Evolutionary conservation across 2,888 invertebrate genomes (phyloP), one percentile per base, ranked within the genome.

Genomic region (Temnothorax ravouxi): DNA sequence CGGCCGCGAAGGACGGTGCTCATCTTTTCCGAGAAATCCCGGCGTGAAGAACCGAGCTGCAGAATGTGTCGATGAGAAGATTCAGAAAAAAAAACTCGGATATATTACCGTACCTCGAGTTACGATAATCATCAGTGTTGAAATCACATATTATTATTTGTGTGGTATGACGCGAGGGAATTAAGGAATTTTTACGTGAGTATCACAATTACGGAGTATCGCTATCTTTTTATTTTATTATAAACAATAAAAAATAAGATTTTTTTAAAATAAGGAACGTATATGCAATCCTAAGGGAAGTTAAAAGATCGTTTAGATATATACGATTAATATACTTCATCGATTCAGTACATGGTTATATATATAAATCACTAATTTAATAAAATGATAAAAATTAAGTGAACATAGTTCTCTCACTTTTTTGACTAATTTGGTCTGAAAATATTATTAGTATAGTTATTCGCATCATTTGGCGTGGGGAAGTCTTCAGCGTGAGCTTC

Each of bases 401-500:
- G 9, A 29, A 15, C 21, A 13, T 8, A 2, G 11, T 18, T n/a
- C 15, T 41, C 11, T 29, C 15, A n/a, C 13, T 15, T 44, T 25
- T 21, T 18, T 15, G 15, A 44, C 44, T 71, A 71, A 25, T 47
- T 47, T 15, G 41, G 13, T 54, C 34, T 44, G 9, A 34, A 67
- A 52, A 29, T 13, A 25, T 61, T 59, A 96, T 95, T 25, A 95
- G 96, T 94, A 92, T 95, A 95, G 76, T 95, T 95, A 34, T 95
- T 92, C 0, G 96, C 97, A 67, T 95, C 94, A 81, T 95, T 95
- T 0, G 95, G 91, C 79, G 96, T 95, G 69, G 95, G 95, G 84
- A 96, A 97, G 87, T 95, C 93, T 50, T 95, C 95, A 0, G 95
- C 89, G 94, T 98, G 98, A 1, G 91, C 94, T 0, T 95, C 92